A percentile compares a stretch with the other conserved stretches of the same genome.
Evolutionary conservation across 2,797 vertebrate genomes (phyloP).

Genomic region (Onychomys arenicola): DNA sequence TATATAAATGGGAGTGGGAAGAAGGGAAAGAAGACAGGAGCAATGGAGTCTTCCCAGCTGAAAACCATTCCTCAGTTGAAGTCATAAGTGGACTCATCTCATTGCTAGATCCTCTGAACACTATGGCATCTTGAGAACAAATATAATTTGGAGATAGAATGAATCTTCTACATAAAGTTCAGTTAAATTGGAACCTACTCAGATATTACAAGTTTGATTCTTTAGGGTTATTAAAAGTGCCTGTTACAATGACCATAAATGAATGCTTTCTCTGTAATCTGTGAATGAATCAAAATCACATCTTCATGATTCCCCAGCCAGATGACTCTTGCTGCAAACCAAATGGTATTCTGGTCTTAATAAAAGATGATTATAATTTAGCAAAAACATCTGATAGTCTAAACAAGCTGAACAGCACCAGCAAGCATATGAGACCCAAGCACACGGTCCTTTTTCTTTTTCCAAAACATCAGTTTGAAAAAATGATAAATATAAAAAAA

Average conservation of each 20-base stretch:
- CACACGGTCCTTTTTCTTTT: slow-evolving; percentile 36
- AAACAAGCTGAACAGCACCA: slow-evolving; percentile 78
- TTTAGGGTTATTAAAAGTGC: slow-evolving; percentile 38
- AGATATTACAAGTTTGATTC: slow-evolving; percentile 38
- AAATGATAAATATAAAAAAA: slow-evolving; percentile 66
- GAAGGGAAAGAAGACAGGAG: neutral
- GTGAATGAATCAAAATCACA: slow-evolving; percentile 77
- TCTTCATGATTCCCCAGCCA: slow-evolving; percentile 78
- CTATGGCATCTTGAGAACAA: neutral
- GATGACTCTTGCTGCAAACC: slow-evolving; percentile 77
- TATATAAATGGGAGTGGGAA: neutral
- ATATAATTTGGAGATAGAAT: neutral
- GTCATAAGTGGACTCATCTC: neutral
- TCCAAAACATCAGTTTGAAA: slow-evolving; percentile 69
- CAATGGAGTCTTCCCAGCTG: neutral
- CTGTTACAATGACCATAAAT: slow-evolving; percentile 63
- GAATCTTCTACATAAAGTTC: neutral
- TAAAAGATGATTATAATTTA: slow-evolving; percentile 80
- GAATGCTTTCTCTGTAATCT: slow-evolving; percentile 74
- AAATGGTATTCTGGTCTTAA: slow-evolving; percentile 80
- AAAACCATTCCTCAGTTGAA: neutral
- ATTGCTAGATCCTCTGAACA: neutral
- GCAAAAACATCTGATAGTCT: slow-evolving; percentile 83
- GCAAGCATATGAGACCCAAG: slow-evolving; percentile 66
- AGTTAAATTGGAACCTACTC: slow-evolving; percentile 16